Evolutionary conservation across 1,140 invertebrate species (phyloP).

Genomic region (Globodera rostochiensis): DNA sequence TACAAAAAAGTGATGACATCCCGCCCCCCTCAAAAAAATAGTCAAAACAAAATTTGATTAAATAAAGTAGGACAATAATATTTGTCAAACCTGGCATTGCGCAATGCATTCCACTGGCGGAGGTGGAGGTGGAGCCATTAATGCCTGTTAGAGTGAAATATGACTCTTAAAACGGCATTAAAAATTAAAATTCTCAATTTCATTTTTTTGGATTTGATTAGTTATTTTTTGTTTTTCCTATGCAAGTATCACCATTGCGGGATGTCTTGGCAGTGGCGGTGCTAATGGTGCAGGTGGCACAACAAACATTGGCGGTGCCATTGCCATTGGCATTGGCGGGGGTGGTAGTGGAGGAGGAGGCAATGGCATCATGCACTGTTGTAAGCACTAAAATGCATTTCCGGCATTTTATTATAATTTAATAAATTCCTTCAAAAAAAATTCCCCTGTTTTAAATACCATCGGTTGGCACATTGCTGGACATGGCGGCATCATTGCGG

Average conservation of each 20-base stretch:
- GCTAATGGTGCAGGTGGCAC: background rate
- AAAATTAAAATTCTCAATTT: background rate
- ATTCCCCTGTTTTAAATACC: background rate
- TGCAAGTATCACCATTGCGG: background rate
- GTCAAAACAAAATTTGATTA: no score
- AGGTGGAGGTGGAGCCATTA: background rate
- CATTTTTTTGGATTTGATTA: background rate
- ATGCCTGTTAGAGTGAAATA: background rate
- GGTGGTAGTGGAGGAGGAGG: slow-evolving; percentile 1
- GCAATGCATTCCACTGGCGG: background rate
- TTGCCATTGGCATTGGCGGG: background rate
- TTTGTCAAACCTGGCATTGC: background rate
- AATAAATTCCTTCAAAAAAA: no score
- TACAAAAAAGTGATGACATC: no score
- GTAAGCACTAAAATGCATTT: background rate
- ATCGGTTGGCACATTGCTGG: background rate
- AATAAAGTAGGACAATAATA: background rate
- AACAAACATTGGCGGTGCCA: slow-evolving; percentile 15
- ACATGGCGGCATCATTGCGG: slow-evolving; percentile 1
- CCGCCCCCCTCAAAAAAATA: no score
- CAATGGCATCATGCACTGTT: background rate
- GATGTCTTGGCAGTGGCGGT: background rate
- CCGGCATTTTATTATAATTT: background rate
- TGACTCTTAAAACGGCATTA: background rate
- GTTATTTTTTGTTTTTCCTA: background rate